Percentiles rank a stretch among this genome's conserved stretches.
Evolutionary conservation across 1,140 invertebrate species (phyloP).

Genomic region (Lepidotrigona ventralis): DNA sequence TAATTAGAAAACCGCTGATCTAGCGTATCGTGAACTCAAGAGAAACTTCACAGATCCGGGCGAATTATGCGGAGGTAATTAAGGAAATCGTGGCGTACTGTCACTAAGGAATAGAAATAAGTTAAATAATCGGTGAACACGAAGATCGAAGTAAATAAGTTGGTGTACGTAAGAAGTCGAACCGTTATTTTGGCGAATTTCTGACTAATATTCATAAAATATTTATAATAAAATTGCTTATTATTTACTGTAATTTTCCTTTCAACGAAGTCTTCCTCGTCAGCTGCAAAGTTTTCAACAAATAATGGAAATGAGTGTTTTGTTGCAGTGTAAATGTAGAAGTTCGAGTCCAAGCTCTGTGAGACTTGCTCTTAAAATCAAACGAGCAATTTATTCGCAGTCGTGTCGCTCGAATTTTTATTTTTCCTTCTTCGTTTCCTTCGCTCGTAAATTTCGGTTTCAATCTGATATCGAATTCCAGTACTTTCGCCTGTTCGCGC

Average conservation of each 20-base stretch:
- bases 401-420: no score
- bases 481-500: neutral
- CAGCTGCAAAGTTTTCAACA: no score
- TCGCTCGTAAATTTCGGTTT: neutral
- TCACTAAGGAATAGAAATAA: neutral
- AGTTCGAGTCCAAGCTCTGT: neutral
- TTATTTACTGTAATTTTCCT: no score
- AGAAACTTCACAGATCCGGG: neutral
- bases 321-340: no score
- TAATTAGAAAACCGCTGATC: conserved; percentile 16
- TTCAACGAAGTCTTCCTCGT: no score
- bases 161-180: no score
- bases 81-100: neutral
- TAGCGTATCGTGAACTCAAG: neutral
- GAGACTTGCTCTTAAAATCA: neutral
- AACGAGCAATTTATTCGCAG: neutral
- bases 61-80: neutral
- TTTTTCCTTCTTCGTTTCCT: neutral
- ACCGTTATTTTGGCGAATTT: no score
- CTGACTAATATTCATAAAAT: no score
- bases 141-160: neutral
- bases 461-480: neutral
- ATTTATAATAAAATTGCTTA: no score
- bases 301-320: no score
- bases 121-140: neutral